A percentile compares a stretch with the other conserved stretches of the same genome.
These are phyloP conservation scores for Therioaphis trifolii DNA, from an alignment of 2,888 invertebrate species.

Conservation along the genomic window DNA sequence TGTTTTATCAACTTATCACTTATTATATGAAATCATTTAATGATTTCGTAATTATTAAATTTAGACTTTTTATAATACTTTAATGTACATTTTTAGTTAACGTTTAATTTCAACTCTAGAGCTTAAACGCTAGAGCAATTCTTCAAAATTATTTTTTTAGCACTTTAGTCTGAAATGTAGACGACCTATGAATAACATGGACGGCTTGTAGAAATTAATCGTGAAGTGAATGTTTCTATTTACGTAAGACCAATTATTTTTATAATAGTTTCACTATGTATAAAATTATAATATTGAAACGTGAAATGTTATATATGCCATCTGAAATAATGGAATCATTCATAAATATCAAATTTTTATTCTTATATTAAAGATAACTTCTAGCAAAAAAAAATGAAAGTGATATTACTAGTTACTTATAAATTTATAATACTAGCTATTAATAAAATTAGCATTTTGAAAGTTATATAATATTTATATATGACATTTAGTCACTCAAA, in stretches of 20 bases:
- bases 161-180: neutral
- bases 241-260: conserved; percentile 29
- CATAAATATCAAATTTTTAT: too few species aligned
- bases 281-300: neutral
- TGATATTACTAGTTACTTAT: too few species aligned
- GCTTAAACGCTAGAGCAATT: too few species aligned
- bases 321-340: neutral
- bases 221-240: conserved; percentile 35
- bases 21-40: neutral
- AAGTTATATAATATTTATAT: too few species aligned
- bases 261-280: neutral
- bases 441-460: too few species aligned
- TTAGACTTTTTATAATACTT: neutral
- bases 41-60: neutral
- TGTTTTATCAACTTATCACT: neutral
- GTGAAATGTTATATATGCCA: neutral
- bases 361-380: too few species aligned
- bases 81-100: neutral
- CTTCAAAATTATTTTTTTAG: too few species aligned
- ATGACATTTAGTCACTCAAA: too few species aligned
- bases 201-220: conserved; percentile 9
- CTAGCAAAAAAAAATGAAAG: too few species aligned
- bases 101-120: too few species aligned
- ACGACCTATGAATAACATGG: neutral
- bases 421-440: too few species aligned